Percentiles rank a stretch among this genome's conserved stretches.
These are phyloP conservation scores for Cebidichthys violaceus DNA, from an alignment of 2,113 vertebrate genomes.

Conservation along the genomic window DNA sequence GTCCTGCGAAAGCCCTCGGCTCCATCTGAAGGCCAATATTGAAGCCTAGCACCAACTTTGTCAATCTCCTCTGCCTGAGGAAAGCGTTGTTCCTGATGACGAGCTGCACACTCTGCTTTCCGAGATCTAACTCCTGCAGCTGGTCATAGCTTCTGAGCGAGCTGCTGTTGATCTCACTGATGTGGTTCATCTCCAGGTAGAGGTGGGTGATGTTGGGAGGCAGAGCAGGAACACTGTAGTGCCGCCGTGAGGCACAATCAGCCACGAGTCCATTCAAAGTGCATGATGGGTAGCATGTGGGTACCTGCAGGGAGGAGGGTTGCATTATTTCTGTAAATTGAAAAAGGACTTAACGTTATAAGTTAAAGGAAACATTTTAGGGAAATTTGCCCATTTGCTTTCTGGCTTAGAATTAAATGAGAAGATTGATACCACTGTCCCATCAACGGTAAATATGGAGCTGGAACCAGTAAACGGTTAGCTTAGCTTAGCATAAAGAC, in stretches of 20 bases:
- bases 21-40: conserved; percentile 79
- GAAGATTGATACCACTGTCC: neutral
- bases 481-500: neutral
- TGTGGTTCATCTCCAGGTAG: conserved; percentile 82
- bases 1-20: conserved; percentile 85
- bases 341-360: neutral
- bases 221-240: conserved; percentile 82
- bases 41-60: conserved; percentile 78
- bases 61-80: conserved; percentile 82
- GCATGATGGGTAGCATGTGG: conserved; percentile 67
- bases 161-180: conserved; percentile 77
- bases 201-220: conserved; percentile 77
- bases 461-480: neutral
- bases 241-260: conserved; percentile 54
- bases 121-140: conserved; percentile 80
- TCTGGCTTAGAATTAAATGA: neutral
- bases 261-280: conserved; percentile 52
- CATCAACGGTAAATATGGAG: neutral
- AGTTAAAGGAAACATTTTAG: neutral
- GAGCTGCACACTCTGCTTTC: conserved; percentile 74
- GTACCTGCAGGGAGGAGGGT: conserved; percentile 50
- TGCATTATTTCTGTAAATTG: neutral
- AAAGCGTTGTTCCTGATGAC: conserved; percentile 85
- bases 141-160: conserved; percentile 80
- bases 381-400: neutral